phyloP scores from a whole-genome alignment of 2,797 vertebrate species.

The Hyperoplus lanceolatus region DNA sequence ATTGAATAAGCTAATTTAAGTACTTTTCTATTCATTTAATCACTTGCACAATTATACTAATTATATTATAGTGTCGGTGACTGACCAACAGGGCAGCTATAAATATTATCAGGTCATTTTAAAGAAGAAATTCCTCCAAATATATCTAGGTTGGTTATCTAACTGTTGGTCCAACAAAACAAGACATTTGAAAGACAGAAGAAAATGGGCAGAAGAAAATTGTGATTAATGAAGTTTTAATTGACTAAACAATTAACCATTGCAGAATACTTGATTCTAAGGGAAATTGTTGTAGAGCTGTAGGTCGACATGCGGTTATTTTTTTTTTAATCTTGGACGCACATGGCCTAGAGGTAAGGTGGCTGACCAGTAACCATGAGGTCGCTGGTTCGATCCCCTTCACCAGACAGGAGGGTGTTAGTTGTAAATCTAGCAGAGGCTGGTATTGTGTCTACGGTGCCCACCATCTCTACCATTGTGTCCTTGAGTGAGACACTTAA shows the following conservation, averaged over 20 bases:
- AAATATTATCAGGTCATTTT: background rate
- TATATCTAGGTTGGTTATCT: too few relatives aligned
- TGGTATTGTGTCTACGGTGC: too few relatives aligned
- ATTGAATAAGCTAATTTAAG: conserved; percentile 50
- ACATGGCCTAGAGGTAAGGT: background rate
- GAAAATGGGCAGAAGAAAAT: background rate
- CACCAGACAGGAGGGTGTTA: too few relatives aligned
- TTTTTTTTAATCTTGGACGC: background rate
- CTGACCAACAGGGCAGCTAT: background rate
- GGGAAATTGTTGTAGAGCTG: conserved; percentile 7
- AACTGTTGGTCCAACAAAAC: background rate
- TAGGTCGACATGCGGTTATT: background rate
- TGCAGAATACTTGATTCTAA: too few relatives aligned
- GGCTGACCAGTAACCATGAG: too few relatives aligned
- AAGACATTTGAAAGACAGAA: background rate
- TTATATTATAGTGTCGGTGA: background rate
- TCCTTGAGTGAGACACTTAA: too few relatives aligned
- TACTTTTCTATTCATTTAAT: background rate
- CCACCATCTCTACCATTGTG: too few relatives aligned
- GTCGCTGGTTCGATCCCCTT: too few relatives aligned
- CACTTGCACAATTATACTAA: background rate
- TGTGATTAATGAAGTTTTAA: background rate
- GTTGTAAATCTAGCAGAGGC: too few relatives aligned
- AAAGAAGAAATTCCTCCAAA: too few relatives aligned
- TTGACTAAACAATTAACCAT: background rate